These are phyloP conservation scores for Acomys russatus DNA, from an alignment of 2,797 vertebrate species.

Conservation along the genomic window DNA sequence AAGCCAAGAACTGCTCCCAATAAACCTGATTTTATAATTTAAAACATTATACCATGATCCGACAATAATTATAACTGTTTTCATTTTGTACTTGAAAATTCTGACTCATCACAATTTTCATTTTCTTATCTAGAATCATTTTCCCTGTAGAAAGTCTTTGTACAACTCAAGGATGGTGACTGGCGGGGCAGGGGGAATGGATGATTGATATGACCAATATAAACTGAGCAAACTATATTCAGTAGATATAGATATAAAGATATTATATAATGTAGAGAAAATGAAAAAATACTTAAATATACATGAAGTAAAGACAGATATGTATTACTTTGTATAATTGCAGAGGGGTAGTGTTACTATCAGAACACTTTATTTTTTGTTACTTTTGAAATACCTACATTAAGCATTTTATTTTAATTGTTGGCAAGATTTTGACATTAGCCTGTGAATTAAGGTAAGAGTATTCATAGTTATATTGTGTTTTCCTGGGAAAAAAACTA, in stretches of 20 bases:
- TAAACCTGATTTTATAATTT: too few relatives aligned
- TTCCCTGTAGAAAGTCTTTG: background rate
- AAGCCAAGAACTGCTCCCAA: too few relatives aligned
- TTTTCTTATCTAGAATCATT: background rate
- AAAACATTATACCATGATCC: background rate
- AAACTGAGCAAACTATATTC: background rate
- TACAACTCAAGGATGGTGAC: background rate
- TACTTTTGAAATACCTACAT: slow-evolving; percentile 34
- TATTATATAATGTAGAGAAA: background rate
- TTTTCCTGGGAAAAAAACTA: background rate
- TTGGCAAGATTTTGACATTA: slow-evolving; percentile 22
- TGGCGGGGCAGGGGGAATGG: background rate
- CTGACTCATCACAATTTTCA: background rate
- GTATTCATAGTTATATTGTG: slow-evolving; percentile 35
- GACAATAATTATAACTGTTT: background rate
- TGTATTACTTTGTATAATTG: background rate
- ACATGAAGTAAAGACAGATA: background rate
- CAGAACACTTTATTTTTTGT: background rate
- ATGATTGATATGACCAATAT: background rate
- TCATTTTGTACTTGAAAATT: background rate
- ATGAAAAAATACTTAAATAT: background rate
- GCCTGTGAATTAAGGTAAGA: slow-evolving; percentile 35
- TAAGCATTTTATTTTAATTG: slow-evolving; percentile 47
- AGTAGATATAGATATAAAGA: background rate
- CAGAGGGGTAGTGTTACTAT: background rate